Evolutionary conservation across 2,113 vertebrate species (phyloP).

Genomic region (Scatophagus argus): DNA sequence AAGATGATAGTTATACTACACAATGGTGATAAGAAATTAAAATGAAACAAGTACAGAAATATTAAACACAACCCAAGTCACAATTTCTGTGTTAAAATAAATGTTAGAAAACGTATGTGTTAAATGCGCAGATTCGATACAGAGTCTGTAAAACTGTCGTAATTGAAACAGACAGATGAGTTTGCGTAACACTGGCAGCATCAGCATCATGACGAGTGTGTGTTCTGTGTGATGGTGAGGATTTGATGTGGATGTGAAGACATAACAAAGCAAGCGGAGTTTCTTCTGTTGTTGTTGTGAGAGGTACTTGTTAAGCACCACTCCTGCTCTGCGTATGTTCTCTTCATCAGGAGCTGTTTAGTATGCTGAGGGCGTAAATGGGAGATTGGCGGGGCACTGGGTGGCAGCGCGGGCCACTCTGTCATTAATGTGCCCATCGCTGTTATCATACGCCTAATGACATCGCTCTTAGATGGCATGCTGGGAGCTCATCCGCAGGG

Average conservation of each 20-base stretch:
- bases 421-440: conserved; percentile 87
- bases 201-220: not conserved
- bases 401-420: conserved; percentile 85
- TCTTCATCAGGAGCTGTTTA: conserved; percentile 82
- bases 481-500: conserved; percentile 92
- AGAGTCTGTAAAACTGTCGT: not conserved
- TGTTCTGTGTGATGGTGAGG: not conserved
- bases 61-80: not conserved
- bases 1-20: not conserved
- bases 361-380: conserved; percentile 87
- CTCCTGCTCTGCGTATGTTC: conserved; percentile 31
- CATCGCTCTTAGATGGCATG: conserved; percentile 88
- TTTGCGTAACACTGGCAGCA: not conserved
- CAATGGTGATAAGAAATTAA: not conserved
- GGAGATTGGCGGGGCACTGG: conserved; percentile 84
- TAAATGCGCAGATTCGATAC: not conserved
- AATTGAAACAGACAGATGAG: not conserved
- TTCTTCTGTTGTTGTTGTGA: conserved; percentile 40
- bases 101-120: too few relatives aligned
- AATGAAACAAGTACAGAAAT: not conserved
- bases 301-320: conserved; percentile 58
- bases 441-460: conserved; percentile 92
- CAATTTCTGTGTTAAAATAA: too few relatives aligned
- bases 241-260: not conserved
- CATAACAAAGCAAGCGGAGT: conserved; percentile 21